phyloP scores from a whole-genome alignment of 2,113 vertebrate genomes.

The Limanda limanda region DNA sequence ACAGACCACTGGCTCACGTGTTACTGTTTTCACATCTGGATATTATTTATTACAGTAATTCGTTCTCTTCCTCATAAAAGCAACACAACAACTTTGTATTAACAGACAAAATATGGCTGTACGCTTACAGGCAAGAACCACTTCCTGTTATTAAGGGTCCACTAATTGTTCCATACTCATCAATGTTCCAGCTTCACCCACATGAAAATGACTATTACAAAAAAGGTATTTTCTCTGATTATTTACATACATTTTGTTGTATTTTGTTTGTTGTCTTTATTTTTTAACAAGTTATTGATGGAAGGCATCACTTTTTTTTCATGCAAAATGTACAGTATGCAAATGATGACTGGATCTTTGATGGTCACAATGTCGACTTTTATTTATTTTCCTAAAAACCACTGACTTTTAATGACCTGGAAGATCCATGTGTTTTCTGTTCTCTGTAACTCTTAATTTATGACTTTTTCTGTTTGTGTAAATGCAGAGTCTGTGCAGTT shows the following conservation, averaged over 20 bases:
- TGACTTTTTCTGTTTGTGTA: background rate
- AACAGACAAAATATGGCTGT: background rate
- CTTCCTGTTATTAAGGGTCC: constrained; percentile 27
- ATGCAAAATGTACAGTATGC: background rate
- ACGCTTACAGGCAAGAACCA: constrained; percentile 4
- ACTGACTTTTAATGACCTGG: constrained; percentile 19
- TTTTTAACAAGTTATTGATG: background rate
- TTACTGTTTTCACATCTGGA: constrained; percentile 6
- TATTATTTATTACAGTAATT: background rate
- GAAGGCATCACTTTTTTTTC: background rate
- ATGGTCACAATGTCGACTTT: background rate
- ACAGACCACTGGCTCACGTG: constrained; percentile 44
- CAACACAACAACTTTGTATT: constrained; percentile 5
- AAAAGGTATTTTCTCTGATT: constrained; percentile 4
- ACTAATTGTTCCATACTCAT: constrained; percentile 29
- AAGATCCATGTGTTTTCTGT: constrained; percentile 1
- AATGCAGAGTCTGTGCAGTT: background rate
- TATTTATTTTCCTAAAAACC: constrained; percentile 25
- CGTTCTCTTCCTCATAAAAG: background rate
- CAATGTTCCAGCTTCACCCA: constrained; percentile 8
- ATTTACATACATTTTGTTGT: background rate
- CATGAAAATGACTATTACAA: constrained; percentile 14
- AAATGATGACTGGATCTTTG: constrained; percentile 14
- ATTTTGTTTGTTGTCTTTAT: background rate
- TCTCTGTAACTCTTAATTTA: background rate